phyloP scores from a whole-genome alignment of 35 echinoderm and acorn worm species.

The Hemicentrotus pulcherrimus region DNA sequence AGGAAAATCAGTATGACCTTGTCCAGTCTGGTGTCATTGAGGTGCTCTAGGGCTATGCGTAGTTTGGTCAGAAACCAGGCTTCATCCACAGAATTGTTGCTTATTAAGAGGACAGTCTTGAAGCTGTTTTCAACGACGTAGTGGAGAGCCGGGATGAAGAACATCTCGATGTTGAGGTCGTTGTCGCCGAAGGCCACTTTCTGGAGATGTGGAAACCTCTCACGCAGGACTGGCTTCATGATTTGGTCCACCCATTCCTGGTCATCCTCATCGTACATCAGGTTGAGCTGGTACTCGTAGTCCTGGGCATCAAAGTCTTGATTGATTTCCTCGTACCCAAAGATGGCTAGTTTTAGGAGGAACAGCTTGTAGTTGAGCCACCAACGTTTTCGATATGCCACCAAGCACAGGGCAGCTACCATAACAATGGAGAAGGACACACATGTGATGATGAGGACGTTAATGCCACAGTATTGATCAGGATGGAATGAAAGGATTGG shows the following conservation, averaged over 20 bases:
- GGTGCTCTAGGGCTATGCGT: background rate
- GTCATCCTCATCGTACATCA: no score
- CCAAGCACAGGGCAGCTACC: background rate
- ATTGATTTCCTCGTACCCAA: background rate
- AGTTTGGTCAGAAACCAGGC: constrained; percentile 25
- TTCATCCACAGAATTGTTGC: constrained; percentile 1
- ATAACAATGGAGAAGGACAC: background rate
- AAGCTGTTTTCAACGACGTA: constrained; percentile 10
- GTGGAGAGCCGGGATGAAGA: background rate
- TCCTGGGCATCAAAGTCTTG: background rate
- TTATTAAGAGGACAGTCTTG: constrained; percentile 17
- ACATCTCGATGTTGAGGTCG: constrained; percentile 7
- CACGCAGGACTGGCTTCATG: no score
- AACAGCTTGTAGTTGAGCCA: constrained; percentile 17
- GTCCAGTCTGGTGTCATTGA: no score
- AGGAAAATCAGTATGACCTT: constrained; percentile 22
- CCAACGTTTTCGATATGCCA: background rate
- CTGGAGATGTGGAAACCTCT: no score
- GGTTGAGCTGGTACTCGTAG: background rate
- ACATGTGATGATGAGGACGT: background rate
- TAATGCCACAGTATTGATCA: background rate
- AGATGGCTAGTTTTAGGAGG: background rate
- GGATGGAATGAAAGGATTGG: background rate
- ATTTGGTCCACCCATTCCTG: no score
- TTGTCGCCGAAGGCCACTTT: constrained; percentile 21